A percentile compares a stretch with the other conserved stretches of the same genome.
Evolutionary conservation across 2,888 invertebrate genomes (phyloP).

Genomic region (Clunio marinus): DNA sequence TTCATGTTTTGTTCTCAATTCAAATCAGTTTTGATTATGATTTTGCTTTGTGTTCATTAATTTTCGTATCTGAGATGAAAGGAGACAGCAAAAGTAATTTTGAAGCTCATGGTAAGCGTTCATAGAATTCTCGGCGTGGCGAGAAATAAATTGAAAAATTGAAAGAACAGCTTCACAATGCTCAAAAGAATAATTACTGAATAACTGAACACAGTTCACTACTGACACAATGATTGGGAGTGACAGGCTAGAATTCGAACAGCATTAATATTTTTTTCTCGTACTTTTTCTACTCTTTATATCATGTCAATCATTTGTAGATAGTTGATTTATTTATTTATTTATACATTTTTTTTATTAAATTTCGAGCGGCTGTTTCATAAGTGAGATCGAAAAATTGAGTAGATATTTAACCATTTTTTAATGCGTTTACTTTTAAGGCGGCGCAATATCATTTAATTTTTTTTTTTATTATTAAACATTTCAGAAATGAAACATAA

Average conservation of each 20-base stretch:
- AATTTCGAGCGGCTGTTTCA: slow-evolving; percentile 26
- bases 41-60: slow-evolving; percentile 4
- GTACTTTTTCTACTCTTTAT: not conserved
- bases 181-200: not conserved
- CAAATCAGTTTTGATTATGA: not conserved
- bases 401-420: no score
- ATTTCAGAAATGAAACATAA: no score
- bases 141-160: slow-evolving; percentile 7
- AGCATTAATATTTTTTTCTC: slow-evolving; percentile 23
- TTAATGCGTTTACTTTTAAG: no score
- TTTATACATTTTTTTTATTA: slow-evolving; percentile 23
- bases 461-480: no score
- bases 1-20: not conserved
- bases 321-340: not conserved
- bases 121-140: not conserved
- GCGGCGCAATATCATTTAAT: no score
- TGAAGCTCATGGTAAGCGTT: not conserved
- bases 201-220: slow-evolving; percentile 6
- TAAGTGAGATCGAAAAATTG: slow-evolving; percentile 25
- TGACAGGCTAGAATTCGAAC: slow-evolving; percentile 15
- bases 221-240: slow-evolving; percentile 18
- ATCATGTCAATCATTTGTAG: slow-evolving; percentile 38
- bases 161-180: slow-evolving; percentile 9
- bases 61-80: not conserved
- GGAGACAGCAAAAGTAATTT: not conserved